Conservation (phyloP, 2,888 invertebrate species). For the Tubiluchus corallicola region DNA sequence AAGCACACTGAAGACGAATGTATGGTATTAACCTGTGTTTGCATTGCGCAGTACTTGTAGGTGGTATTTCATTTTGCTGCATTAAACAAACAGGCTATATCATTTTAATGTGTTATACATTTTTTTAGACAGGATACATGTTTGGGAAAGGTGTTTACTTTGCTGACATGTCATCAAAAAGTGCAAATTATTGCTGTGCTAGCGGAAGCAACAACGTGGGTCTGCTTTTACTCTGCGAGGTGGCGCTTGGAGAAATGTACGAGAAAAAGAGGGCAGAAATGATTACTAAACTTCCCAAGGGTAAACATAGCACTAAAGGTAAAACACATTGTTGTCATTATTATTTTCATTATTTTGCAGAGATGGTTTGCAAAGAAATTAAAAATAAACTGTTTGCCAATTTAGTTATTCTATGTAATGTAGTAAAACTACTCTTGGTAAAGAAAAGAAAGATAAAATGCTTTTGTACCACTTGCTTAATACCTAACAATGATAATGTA, state of each 20-base stretch:
- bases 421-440: neutral
- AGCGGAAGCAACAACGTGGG: conserved; percentile 49
- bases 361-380: neutral
- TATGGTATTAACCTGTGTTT: no score
- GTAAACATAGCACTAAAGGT: conserved; percentile 74
- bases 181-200: conserved; percentile 86
- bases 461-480: no score
- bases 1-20: no score
- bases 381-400: neutral
- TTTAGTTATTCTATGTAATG: neutral
- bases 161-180: conserved; percentile 96
- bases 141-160: conserved; percentile 93
- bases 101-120: no score
- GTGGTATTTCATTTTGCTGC: no score
- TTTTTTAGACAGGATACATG: conserved; percentile 45
- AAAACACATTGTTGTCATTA: conserved; percentile 7
- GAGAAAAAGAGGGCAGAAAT: conserved; percentile 51
- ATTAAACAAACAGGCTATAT: no score
- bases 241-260: conserved; percentile 73
- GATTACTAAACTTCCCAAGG: conserved; percentile 54
- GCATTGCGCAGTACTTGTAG: no score
- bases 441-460: no score
- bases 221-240: conserved; percentile 75
- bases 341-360: neutral
- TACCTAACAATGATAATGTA: no score